Evolutionary conservation across 2,113 vertebrate species (phyloP).

Genomic region (Pagrus major): DNA sequence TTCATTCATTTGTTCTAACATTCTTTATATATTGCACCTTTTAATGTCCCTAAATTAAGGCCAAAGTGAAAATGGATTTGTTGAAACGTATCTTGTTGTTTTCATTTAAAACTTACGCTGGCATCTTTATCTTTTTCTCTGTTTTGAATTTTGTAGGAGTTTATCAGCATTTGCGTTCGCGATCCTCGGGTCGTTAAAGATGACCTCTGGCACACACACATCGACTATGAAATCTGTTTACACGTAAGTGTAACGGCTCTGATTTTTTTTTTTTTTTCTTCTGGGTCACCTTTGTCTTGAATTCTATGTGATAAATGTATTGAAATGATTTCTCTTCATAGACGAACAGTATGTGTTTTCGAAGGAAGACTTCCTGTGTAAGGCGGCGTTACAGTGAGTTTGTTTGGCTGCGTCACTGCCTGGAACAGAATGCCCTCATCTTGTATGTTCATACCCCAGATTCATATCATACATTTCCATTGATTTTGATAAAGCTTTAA

Average conservation of each 20-base stretch:
- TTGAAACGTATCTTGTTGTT: not conserved
- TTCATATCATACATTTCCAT: not conserved
- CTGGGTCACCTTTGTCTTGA: not conserved
- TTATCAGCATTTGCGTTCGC: constrained; percentile 90
- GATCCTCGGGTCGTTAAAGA: constrained; percentile 90
- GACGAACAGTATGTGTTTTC: constrained; percentile 98
- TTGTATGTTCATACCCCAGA: constrained; percentile 84
- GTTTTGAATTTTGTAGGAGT: constrained; percentile 86
- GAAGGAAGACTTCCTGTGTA: constrained; percentile 92
- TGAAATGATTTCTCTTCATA: constrained; percentile 35
- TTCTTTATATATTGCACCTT: too few relatives aligned
- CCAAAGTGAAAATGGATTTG: not conserved
- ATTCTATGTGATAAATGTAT: not conserved
- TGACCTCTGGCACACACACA: constrained; percentile 90
- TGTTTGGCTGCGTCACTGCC: constrained; percentile 93
- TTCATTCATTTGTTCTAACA: too few relatives aligned
- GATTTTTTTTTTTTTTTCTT: too few relatives aligned
- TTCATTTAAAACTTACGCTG: not conserved
- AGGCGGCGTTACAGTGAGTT: constrained; percentile 94
- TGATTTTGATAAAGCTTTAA: not conserved
- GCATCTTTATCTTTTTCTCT: not conserved
- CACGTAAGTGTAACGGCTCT: constrained; percentile 85
- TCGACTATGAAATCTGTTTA: constrained; percentile 94
- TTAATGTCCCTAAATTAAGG: not conserved
- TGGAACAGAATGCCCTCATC: constrained; percentile 91